These are phyloP conservation scores for Cinclus cinclus DNA, from an alignment of 2,113 vertebrate genomes.

Conservation along the genomic window DNA sequence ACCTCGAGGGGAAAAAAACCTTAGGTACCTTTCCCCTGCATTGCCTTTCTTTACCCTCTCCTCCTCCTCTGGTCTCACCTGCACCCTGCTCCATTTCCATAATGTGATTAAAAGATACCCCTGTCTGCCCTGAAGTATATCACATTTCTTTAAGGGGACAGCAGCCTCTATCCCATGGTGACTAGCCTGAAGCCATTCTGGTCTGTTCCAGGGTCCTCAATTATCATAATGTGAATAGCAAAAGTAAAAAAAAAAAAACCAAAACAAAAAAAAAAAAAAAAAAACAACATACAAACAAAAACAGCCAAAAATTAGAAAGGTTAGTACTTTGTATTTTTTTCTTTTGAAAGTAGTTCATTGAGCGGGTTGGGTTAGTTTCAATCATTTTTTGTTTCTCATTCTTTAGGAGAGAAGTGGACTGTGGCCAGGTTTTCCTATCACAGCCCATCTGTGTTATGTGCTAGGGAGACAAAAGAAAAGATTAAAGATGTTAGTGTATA, in stretches of 20 bases:
- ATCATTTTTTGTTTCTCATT: conserved; percentile 41
- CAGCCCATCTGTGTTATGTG: conserved; percentile 55
- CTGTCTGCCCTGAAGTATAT: background rate
- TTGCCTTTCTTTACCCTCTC: background rate
- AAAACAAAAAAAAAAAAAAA: background rate
- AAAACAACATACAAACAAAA: background rate
- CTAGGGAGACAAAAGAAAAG: conserved; percentile 61
- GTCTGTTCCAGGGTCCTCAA: background rate
- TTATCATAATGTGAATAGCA: background rate
- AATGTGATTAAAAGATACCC: background rate
- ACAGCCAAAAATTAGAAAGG: background rate
- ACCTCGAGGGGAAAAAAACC: background rate
- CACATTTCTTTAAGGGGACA: background rate
- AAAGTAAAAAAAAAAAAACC: background rate
- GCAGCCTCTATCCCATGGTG: background rate
- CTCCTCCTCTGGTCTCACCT: background rate
- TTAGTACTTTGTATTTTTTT: background rate
- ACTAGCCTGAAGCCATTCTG: background rate
- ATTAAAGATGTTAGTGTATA: conserved; percentile 58
- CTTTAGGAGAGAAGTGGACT: conserved; percentile 49
- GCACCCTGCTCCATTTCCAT: background rate
- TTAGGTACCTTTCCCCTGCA: background rate
- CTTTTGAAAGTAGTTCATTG: conserved; percentile 7
- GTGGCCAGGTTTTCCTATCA: conserved; percentile 61
- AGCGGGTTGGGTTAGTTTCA: conserved; percentile 35